Percentiles rank a stretch among this genome's conserved stretches.
phyloP scores from a whole-genome alignment of 1,140 invertebrate species.

The Drosophila guanche region DNA sequence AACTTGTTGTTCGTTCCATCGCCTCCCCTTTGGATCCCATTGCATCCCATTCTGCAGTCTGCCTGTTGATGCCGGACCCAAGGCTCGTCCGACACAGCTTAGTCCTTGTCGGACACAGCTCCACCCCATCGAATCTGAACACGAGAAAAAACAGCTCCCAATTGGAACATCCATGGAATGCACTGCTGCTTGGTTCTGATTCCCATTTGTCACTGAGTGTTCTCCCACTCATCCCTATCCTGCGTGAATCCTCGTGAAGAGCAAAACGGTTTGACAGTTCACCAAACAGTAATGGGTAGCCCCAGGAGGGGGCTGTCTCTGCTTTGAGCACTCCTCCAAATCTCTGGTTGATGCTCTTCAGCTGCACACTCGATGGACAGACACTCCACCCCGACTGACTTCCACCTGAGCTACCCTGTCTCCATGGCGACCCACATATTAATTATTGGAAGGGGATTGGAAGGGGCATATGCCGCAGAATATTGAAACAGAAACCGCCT shows the following conservation, averaged over 20 bases:
- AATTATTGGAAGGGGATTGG: constrained; percentile 24
- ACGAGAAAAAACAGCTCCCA: constrained; percentile 10
- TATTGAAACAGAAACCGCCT: constrained; percentile 43
- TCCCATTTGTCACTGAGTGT: constrained; percentile 42
- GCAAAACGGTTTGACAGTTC: constrained; percentile 3
- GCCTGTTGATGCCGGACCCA: constrained; percentile 28
- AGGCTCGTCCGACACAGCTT: constrained; percentile 16
- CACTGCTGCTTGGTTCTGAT: constrained; percentile 20
- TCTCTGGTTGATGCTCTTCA: neutral
- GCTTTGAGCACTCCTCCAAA: neutral
- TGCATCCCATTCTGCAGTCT: constrained; percentile 12
- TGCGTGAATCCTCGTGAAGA: neutral
- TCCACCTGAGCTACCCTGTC: neutral
- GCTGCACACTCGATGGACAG: constrained; percentile 5
- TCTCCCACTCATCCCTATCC: neutral
- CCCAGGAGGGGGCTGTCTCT: constrained; percentile 4
- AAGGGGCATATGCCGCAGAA: neutral
- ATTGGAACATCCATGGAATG: neutral
- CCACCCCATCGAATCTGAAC: constrained; percentile 1
- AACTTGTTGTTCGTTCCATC: constrained; percentile 22
- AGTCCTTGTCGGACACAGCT: constrained; percentile 29
- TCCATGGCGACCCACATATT: constrained; percentile 35
- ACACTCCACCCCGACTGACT: neutral
- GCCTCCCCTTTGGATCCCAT: constrained; percentile 7
- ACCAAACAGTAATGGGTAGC: constrained; percentile 39